Evolutionary conservation across 2,888 invertebrate species (phyloP).

Genomic region (Hypena proboscidalis): DNA sequence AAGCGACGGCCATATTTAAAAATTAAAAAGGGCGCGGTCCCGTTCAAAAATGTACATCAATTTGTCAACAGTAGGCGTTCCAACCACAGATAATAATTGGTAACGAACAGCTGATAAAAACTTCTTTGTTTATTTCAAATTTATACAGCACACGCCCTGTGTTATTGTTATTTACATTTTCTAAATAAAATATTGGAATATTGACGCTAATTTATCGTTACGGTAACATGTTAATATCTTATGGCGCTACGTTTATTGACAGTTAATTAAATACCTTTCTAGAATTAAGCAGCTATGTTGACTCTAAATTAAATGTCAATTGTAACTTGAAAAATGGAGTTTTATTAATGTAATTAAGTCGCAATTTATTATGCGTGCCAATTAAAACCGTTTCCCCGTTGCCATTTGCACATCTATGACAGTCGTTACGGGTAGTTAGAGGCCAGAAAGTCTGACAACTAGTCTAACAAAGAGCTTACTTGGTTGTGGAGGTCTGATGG

Average conservation of each 20-base stretch:
- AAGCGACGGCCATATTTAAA: constrained; percentile 57
- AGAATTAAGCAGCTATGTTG: neutral
- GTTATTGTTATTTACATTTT: constrained; percentile 31
- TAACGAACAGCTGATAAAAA: constrained; percentile 66
- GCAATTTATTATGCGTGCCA: no score
- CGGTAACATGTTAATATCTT: constrained; percentile 12
- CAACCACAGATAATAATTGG: constrained; percentile 72
- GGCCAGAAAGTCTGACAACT: no score
- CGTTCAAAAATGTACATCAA: constrained; percentile 54
- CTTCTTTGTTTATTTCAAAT: constrained; percentile 54
- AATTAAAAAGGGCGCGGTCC: constrained; percentile 52
- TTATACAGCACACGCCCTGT: constrained; percentile 47
- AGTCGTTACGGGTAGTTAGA: no score
- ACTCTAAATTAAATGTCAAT: neutral
- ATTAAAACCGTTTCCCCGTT: no score
- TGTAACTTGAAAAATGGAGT: neutral
- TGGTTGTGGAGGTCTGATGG: no score
- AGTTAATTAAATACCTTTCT: constrained; percentile 5
- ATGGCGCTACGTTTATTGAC: constrained; percentile 4
- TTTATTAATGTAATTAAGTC: no score
- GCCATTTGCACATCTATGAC: no score
- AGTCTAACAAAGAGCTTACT: no score
- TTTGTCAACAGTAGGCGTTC: constrained; percentile 77
- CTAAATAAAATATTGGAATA: constrained; percentile 25
- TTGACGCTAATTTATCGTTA: constrained; percentile 15